Conservation (phyloP, 2,113 vertebrate species). For the Neofelis nebulosa region DNA sequence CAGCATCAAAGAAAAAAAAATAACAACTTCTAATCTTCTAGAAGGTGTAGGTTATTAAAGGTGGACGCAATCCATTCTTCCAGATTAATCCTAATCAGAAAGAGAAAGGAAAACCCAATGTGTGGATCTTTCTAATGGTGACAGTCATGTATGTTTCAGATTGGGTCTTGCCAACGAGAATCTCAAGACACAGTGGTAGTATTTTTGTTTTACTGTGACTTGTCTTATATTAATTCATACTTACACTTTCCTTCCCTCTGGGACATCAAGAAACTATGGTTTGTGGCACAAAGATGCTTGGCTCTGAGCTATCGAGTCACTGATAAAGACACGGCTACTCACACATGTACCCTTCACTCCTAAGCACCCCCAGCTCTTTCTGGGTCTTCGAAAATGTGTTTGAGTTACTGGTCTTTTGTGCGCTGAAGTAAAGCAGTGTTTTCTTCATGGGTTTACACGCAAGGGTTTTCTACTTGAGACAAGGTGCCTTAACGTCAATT, state of each 20-base stretch:
- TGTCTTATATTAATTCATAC: neutral
- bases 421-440: neutral
- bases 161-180: neutral
- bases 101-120: neutral
- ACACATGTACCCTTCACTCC: rapidly evolving
- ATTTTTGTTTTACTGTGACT: neutral
- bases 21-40: neutral
- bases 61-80: neutral
- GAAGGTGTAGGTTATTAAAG: neutral
- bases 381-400: neutral
- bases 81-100: neutral
- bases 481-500: too few species aligned
- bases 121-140: neutral
- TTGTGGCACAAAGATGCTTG: neutral
- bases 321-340: neutral
- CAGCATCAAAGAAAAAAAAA: neutral
- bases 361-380: neutral
- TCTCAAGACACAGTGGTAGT: neutral
- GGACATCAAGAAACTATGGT: neutral
- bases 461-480: neutral
- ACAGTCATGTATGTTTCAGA: neutral
- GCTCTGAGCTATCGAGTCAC: neutral
- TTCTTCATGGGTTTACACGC: neutral
- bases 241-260: neutral
- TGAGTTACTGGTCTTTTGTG: neutral